Evolutionary conservation across 2,888 invertebrate genomes (phyloP).

Genomic region (Napeogenes sylphis): DNA sequence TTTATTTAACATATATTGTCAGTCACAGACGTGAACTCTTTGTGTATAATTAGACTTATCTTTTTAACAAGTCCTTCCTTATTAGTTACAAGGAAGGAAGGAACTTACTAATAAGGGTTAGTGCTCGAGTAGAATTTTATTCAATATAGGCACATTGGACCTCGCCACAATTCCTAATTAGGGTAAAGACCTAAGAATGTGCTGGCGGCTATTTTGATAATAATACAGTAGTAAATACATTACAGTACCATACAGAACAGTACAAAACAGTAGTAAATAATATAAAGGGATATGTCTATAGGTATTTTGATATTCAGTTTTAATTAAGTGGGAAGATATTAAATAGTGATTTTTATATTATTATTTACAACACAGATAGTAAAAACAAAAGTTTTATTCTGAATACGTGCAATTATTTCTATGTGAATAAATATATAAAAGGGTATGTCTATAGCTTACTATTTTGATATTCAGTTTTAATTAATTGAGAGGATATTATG

Average conservation of each 20-base stretch:
- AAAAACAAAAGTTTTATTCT: background rate
- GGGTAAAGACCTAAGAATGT: constrained; percentile 44
- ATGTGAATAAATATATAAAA: too few species aligned
- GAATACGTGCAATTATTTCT: background rate
- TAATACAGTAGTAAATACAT: too few species aligned
- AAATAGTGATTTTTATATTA: too few species aligned
- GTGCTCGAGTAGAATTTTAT: constrained; percentile 44
- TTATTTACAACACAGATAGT: background rate
- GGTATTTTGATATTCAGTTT: too few species aligned
- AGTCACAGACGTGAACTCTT: constrained; percentile 1
- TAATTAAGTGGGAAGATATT: too few species aligned
- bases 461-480: too few species aligned
- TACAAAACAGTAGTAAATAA: too few species aligned
- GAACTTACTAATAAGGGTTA: constrained; percentile 47
- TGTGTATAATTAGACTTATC: constrained; percentile 24
- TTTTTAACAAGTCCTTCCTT: constrained; percentile 28
- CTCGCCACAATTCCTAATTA: constrained; percentile 46
- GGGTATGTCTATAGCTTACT: too few species aligned
- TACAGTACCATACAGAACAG: too few species aligned
- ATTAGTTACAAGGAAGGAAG: constrained; percentile 39
- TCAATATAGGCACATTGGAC: constrained; percentile 33
- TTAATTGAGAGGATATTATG: background rate
- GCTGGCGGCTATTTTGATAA: background rate
- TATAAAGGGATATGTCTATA: too few species aligned
- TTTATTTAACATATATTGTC: constrained; percentile 17